A percentile compares a stretch with the other conserved stretches of the same genome.
Evolutionary conservation across 2,797 vertebrate genomes (phyloP).

Genomic region (Anabacerthia variegaticeps): DNA sequence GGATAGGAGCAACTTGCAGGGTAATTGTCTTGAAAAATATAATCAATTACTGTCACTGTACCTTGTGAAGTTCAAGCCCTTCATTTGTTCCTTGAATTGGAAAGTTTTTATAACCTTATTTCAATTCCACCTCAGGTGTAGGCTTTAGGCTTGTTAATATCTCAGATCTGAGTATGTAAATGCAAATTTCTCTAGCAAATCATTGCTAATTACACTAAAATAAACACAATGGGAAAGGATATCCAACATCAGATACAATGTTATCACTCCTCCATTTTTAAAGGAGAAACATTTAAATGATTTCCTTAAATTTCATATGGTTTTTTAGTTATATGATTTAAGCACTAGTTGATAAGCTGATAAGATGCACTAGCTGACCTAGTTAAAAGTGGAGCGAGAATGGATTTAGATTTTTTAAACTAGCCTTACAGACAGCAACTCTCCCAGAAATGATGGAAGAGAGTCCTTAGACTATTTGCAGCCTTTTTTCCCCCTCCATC

Average conservation of each 20-base stretch:
- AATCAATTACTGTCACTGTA: constrained; percentile 33
- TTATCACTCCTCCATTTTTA: not conserved
- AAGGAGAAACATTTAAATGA: not conserved
- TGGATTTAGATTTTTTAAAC: not conserved
- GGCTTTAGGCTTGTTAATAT: constrained; percentile 22
- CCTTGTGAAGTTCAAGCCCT: not conserved
- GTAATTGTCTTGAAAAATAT: constrained; percentile 14
- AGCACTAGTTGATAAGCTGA: not conserved
- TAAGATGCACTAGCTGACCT: not conserved
- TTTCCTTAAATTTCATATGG: not conserved
- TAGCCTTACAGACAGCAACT: not conserved
- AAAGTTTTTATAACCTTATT: constrained; percentile 32
- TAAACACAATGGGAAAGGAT: not conserved
- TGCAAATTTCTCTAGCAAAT: not conserved
- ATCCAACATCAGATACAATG: not conserved
- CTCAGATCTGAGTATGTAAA: not conserved
- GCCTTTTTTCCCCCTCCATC: not conserved
- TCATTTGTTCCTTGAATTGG: constrained; percentile 24
- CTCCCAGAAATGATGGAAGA: not conserved
- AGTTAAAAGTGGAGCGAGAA: not conserved
- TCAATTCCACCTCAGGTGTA: not conserved
- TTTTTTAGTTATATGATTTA: not conserved
- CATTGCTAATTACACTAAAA: not conserved
- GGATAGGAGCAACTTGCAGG: not conserved
- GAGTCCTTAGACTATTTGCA: not conserved